phyloP scores from a whole-genome alignment of 2,888 invertebrate genomes.

The Ophion obscuratus region DNA sequence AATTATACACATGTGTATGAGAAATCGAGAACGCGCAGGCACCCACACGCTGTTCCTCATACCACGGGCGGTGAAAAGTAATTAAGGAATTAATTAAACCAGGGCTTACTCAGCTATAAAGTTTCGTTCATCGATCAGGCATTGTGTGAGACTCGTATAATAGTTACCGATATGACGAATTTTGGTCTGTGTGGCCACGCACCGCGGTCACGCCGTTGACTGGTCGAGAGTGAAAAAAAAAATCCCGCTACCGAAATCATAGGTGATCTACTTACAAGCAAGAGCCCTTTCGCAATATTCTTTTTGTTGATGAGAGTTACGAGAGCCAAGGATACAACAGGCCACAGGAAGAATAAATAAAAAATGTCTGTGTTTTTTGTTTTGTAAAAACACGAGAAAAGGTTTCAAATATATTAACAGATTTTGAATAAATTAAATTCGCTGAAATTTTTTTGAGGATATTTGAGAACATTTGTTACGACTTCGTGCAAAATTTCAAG shows the following conservation, averaged over 20 bases:
- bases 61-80: conserved; percentile 75
- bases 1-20: conserved; percentile 34
- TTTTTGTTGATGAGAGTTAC: conserved; percentile 52
- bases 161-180: conserved; percentile 46
- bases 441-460: too few species aligned
- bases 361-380: background rate
- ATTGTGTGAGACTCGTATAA: conserved; percentile 74
- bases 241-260: conserved; percentile 80
- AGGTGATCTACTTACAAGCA: conserved; percentile 67
- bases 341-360: too few species aligned
- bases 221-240: conserved; percentile 1
- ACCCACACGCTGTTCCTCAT: conserved; percentile 35
- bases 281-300: conserved; percentile 38
- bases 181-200: conserved; percentile 63
- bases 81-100: conserved; percentile 83
- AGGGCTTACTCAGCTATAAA: conserved; percentile 82
- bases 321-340: background rate
- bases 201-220: conserved; percentile 75
- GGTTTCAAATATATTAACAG: too few species aligned
- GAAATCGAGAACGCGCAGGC: conserved; percentile 49
- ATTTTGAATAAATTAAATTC: too few species aligned
- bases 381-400: too few species aligned
- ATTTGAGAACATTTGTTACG: too few species aligned
- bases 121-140: conserved; percentile 68
- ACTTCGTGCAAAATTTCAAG: too few species aligned